Evolutionary conservation across 2,888 invertebrate genomes (phyloP).

Genomic region (Lampropteryx suffumata): DNA sequence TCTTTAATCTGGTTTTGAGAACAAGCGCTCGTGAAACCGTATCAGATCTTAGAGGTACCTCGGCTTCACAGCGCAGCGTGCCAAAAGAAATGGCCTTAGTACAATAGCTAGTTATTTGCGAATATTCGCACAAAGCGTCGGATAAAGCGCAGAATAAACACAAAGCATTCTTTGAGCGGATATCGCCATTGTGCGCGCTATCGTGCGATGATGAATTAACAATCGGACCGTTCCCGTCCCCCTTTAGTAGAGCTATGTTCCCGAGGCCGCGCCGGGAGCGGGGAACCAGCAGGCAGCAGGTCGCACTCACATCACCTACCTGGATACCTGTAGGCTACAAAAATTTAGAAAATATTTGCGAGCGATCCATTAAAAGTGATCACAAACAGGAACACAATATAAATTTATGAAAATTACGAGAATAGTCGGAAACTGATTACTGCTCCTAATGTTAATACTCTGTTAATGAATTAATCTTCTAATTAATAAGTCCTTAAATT

Average conservation of each 20-base stretch:
- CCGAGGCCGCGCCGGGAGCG: background rate
- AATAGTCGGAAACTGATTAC: no score
- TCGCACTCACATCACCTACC: no score
- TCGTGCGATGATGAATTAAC: conserved; percentile 29
- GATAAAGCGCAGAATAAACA: conserved; percentile 23
- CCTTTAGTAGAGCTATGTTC: background rate
- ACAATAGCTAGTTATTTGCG: conserved; percentile 20
- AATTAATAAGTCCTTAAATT: no score
- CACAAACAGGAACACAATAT: no score
- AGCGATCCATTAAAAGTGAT: no score
- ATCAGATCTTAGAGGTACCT: conserved; percentile 8
- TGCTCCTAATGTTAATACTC: no score
- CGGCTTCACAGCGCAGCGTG: no score
- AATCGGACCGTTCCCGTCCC: conserved; percentile 12
- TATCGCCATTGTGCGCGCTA: conserved; percentile 27
- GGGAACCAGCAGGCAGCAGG: no score
- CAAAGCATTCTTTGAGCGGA: conserved; percentile 26
- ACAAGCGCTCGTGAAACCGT: background rate
- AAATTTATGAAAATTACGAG: no score
- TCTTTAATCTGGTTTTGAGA: background rate
- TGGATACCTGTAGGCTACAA: no score
- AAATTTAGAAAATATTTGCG: no score
- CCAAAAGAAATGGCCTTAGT: conserved; percentile 5
- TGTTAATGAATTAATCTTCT: no score
- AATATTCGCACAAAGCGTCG: conserved; percentile 18